Evolutionary conservation across 1,140 invertebrate species (phyloP), one percentile per base, ranked within the genome.

Genomic region (Hydropsyche tenuis): DNA sequence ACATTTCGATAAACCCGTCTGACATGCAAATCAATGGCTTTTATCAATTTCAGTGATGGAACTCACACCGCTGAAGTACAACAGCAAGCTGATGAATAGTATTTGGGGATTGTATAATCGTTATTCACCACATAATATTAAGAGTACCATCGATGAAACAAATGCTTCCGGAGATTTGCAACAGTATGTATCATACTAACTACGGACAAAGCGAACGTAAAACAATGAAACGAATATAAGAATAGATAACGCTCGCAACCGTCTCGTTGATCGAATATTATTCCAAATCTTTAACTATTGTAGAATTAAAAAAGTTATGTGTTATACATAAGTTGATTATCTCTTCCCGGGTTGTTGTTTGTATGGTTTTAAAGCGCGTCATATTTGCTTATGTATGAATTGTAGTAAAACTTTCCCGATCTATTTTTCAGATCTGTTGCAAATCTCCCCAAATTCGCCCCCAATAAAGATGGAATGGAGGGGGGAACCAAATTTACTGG

Each of bases 61-160:
- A 69, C 79, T 85, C 3, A 80, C 87, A 3, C 91, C 92, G 0
- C 80, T 89, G 42, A 92, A 94, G 78, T 95, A 95, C 81, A 94
- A 91, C 82, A 91, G 90, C 81, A 94, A 94, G 80, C 79, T 94
- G 77, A 95, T 95, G 94, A 94, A 94, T 81, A 93, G 92, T 80
- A 94, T 95, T 81, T 95, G 94, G 94, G 93, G 93, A 9, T 82
- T 92, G 64, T 95, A 95, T 85, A 95, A 95, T 81, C 89, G 91
- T 51, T 94, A 94, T 80, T 94, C 93, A 0, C 91, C 92, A 1
- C 92, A 94, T 79, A 94, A 94, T 81, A 90, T 94, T 74, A 93
- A 94, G 83, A 92, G 92, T 79, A 89, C 91, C 78, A 90, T 89
- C 76, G 90, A 92, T 79, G 87, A 84, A 73, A 79, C 85, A 20